A percentile compares a stretch with the other conserved stretches of the same genome.
These are phyloP conservation scores for Smutsia temminckii DNA, from an alignment of 2,797 vertebrate genomes.

Conservation along the genomic window DNA sequence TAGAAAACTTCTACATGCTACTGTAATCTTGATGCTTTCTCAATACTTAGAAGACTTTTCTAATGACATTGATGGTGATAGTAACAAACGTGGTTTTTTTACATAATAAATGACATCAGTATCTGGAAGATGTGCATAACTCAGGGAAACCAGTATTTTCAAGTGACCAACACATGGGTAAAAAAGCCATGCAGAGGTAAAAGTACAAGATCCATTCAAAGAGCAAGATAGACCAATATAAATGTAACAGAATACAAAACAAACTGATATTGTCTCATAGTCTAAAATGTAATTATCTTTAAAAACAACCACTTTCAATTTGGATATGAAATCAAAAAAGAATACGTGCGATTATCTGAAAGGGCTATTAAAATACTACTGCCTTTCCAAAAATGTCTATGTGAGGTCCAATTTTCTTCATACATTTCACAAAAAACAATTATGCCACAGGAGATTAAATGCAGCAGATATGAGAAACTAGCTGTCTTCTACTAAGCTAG, in stretches of 20 bases:
- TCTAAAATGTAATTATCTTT: background rate
- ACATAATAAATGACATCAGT: background rate
- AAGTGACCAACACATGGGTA: background rate
- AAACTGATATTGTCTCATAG: background rate
- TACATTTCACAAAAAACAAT: background rate
- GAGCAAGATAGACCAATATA: background rate
- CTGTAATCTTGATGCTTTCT: background rate
- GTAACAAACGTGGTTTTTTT: background rate
- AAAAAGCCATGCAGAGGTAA: background rate
- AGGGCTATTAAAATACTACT: constrained; percentile 20
- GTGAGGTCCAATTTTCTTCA: constrained; percentile 17
- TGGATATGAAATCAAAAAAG: background rate
- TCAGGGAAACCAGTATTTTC: constrained; percentile 16
- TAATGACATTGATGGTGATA: background rate
- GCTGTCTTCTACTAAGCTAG: background rate
- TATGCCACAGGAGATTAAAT: background rate
- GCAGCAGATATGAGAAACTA: background rate
- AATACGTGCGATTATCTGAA: background rate
- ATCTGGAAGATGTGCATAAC: background rate
- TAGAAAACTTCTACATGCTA: background rate
- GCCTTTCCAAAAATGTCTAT: background rate
- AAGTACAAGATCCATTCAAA: constrained; percentile 14
- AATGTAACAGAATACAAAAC: background rate
- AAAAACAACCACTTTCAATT: background rate
- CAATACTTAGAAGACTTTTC: background rate